phyloP scores from a whole-genome alignment of 2,888 invertebrate genomes.

The Agrotis exclamationis region DNA sequence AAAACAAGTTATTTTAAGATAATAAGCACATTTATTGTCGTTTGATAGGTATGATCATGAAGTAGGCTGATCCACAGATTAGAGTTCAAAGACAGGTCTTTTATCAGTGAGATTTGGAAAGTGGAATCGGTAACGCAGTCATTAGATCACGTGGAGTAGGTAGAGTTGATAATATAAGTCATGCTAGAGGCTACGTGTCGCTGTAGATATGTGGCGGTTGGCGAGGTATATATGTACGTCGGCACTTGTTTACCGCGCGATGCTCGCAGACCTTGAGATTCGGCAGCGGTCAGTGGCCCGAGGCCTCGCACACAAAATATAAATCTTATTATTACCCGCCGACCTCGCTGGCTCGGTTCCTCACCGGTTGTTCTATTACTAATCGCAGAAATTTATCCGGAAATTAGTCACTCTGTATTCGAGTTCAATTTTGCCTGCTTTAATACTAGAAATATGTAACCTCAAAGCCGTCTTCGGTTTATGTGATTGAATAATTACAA shows the following conservation, averaged over 20 bases:
- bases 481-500: constrained; percentile 27
- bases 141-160: constrained; percentile 60
- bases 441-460: constrained; percentile 29
- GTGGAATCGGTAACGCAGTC: constrained; percentile 42
- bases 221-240: constrained; percentile 71
- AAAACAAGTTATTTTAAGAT: constrained; percentile 32
- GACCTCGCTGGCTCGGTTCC: constrained; percentile 67
- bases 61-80: constrained; percentile 31
- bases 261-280: constrained; percentile 89
- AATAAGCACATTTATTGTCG: constrained; percentile 28
- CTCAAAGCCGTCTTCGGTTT: constrained; percentile 18
- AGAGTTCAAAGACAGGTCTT: constrained; percentile 42
- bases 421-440: constrained; percentile 44
- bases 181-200: constrained; percentile 52
- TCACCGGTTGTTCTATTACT: constrained; percentile 72
- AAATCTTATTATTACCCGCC: constrained; percentile 81
- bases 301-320: constrained; percentile 76
- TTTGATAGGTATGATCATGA: constrained; percentile 13
- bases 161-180: constrained; percentile 54
- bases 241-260: constrained; percentile 88
- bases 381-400: constrained; percentile 75
- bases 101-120: constrained; percentile 38
- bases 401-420: constrained; percentile 71
- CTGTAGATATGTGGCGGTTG: constrained; percentile 44
- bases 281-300: constrained; percentile 89